phyloP scores from a whole-genome alignment of 2,113 vertebrate species.

The Pongo abelii region DNA sequence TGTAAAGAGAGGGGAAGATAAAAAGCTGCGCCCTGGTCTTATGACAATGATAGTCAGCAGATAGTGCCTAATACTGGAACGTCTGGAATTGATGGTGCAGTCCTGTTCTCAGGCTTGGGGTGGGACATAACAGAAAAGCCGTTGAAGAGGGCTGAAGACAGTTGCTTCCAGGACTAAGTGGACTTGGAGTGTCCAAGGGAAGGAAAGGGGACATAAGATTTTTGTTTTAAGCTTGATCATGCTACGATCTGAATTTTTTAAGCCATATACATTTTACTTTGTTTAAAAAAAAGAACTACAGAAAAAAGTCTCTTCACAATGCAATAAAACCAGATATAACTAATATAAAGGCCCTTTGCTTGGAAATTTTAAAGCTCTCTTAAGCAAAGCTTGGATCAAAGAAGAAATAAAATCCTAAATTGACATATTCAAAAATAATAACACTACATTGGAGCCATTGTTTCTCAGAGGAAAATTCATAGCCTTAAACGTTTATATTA shows the following conservation, averaged over 20 bases:
- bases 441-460: background rate
- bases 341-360: background rate
- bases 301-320: background rate
- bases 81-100: too few species aligned
- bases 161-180: too few species aligned
- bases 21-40: background rate
- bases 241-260: background rate
- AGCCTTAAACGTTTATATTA: background rate
- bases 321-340: background rate
- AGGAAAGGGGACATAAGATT: background rate
- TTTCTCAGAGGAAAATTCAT: background rate
- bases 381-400: slow-evolving; percentile 27
- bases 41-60: background rate
- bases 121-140: background rate
- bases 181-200: background rate
- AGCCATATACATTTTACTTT: background rate
- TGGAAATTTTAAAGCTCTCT: background rate
- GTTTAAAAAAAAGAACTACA: background rate
- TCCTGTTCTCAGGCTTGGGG: background rate
- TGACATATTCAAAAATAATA: background rate
- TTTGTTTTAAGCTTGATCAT: background rate
- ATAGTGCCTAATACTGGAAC: background rate
- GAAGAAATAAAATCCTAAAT: background rate
- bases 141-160: background rate
- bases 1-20: background rate